These are phyloP conservation scores for Ictalurus punctatus DNA, from an alignment of 2,113 vertebrate species.

Conservation along the genomic window DNA sequence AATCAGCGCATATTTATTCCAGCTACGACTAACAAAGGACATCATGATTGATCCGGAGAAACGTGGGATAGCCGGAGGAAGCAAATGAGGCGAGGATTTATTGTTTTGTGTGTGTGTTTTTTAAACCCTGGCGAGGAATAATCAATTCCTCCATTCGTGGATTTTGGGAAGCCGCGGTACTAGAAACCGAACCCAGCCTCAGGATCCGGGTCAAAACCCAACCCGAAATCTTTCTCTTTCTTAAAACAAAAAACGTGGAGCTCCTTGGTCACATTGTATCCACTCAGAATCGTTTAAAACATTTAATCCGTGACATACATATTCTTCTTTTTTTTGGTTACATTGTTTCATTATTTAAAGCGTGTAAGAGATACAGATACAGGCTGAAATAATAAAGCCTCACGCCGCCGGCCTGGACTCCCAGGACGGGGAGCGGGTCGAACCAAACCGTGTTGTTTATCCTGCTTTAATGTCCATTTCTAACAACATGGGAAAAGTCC, in stretches of 20 bases:
- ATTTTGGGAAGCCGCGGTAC: background rate
- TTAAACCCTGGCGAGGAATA: background rate
- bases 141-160: background rate
- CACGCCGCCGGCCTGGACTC: background rate
- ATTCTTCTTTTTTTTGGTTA: too few species aligned
- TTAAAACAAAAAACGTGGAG: background rate
- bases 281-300: background rate
- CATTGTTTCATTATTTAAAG: background rate
- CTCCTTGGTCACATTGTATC: background rate
- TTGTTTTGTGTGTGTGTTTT: background rate
- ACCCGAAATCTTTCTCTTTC: background rate
- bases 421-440: background rate
- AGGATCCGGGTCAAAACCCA: background rate
- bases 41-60: conserved; percentile 71
- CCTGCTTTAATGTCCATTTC: background rate
- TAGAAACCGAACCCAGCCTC: conserved; percentile 6
- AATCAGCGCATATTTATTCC: conserved; percentile 65
- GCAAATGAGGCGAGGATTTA: conserved; percentile 21
- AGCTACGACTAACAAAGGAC: conserved; percentile 78
- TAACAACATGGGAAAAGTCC: background rate
- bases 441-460: conserved; percentile 1
- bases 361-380: background rate
- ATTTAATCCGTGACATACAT: background rate
- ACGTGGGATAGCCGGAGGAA: conserved; percentile 66
- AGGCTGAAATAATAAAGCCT: background rate